phyloP scores from a whole-genome alignment of 2,888 invertebrate genomes.

The Himalopsyche anomala region DNA sequence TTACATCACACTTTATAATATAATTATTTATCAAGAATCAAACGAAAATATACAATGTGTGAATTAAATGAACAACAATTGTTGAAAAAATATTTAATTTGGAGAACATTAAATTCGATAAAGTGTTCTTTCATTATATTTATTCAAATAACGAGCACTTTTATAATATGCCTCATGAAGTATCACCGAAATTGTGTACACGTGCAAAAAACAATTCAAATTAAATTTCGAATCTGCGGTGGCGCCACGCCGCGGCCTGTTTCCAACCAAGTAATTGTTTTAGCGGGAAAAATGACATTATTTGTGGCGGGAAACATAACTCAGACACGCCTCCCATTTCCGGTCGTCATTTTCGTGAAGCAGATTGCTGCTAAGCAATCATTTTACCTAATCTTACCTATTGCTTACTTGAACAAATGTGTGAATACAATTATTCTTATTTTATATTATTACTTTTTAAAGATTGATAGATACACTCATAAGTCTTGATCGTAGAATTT shows the following conservation, averaged over 20 bases:
- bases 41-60: too few relatives aligned
- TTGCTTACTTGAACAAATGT: neutral
- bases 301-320: slow-evolving; percentile 47
- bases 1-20: too few relatives aligned
- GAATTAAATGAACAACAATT: too few relatives aligned
- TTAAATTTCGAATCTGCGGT: slow-evolving; percentile 21
- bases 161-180: slow-evolving; percentile 10
- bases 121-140: too few relatives aligned
- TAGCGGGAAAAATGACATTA: slow-evolving; percentile 53
- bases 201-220: slow-evolving; percentile 48
- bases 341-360: slow-evolving; percentile 30
- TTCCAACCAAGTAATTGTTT: slow-evolving; percentile 46
- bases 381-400: neutral
- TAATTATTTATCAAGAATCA: too few relatives aligned
- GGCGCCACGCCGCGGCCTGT: slow-evolving; percentile 39
- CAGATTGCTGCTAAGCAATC: slow-evolving; percentile 12
- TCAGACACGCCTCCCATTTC: slow-evolving; percentile 39
- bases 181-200: slow-evolving; percentile 27
- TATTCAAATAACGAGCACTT: neutral
- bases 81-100: too few relatives aligned
- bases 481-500: too few relatives aligned
- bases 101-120: too few relatives aligned
- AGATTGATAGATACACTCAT: too few relatives aligned
- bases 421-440: too few relatives aligned
- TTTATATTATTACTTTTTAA: too few relatives aligned